Evolutionary conservation across 2,888 invertebrate species (phyloP), one percentile per base, ranked within the genome.

Genomic region (Clitarchus hookeri): DNA sequence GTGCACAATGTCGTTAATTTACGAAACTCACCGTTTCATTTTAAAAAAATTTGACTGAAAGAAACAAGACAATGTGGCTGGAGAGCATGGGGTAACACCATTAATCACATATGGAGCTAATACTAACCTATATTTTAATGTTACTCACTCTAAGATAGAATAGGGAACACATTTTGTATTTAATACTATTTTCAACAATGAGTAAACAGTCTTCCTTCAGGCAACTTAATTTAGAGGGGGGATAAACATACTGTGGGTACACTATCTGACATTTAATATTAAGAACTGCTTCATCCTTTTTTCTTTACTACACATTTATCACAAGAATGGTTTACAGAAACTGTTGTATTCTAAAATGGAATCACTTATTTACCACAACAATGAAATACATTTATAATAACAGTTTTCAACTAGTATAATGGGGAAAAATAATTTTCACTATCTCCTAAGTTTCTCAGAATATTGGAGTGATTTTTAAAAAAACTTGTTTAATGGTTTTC

Each of bases 131-230:
- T 16, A 23, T 16, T 65, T 65, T 65, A 65, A 65, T 65, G 65
- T 65, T 23, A 65, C 65, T 65, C 65, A 65, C 65, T 65, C 8
- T 65, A 19, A 65, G 23, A 23, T 65, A 65, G 65, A 65, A 65
- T 65, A 65, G n/a, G 8, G 11, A 65, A n/a, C 65, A 65, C 65
- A 23, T 65, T 65, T 65, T 65, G 23, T 65, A 65, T 65, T 82
- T 82, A 26, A 82, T 36, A 82, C 82, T 82, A 0, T 82, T 82
- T 82, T 82, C 82, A 82, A 82, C 82, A 82, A 82, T 82, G 82
- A 82, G 82, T 82, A 44, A 82, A 1, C 65, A 65, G 65, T 65
- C 65, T 65, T 65, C 65, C 65, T 65, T 65, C 65, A n/a, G 65
- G 65, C 65, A 65, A 65, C n/a, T 16, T 0, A 65, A 65, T 65